Base-by-base conservation (phyloP, 92 coral and sea anemone genomes). In the Pocillopora meandrina region DNA sequence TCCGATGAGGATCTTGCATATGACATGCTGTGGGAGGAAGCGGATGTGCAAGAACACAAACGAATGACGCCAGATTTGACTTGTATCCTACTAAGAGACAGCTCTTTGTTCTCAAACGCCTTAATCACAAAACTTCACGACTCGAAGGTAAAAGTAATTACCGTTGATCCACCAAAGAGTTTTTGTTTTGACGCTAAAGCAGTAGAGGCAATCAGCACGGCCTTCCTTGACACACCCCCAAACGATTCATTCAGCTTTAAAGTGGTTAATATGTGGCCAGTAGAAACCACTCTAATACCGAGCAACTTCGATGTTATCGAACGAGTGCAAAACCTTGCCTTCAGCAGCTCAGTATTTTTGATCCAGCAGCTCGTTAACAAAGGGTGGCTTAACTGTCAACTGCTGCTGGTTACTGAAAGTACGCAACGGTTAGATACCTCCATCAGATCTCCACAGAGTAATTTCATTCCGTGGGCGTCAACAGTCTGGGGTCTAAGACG, bases 401-500 rank as follows among this genome's bases (percentile, higher is more conserved):
- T 93, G 59, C 80, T 89, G 60, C 75, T 89, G 11, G 82, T 91
- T 35, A 70, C 91, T n/a, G 61, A 79, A 15, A 59, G 67, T 8
- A 72, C 94, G 10, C 91, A 83, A 83, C 21, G 82, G 1, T 59
- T 90, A 17, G 33, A 18, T 33, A 52, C 56, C 5, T 56, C 72
- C 56, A 61, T 17, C 10, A 31, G 9, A 7, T 9, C 73, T 36
- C 18, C 26, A 12, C 16, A 72, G 74, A 26, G 11, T 35, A 74
- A 18, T 10, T 18, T 35, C 26, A 12, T 42, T 42, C 83, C 42
- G 66, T 66, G 91, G 91, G 79, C 84, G 12, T 42, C 91, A 13
- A 87, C 88, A 13, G 76, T 90, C 42, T 88, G 92, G 92, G 95
- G 95, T 18, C 80, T 92, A 3, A 75, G 88, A 56, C 76, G 95